Evolutionary conservation across 2,797 vertebrate species (phyloP), one percentile per base, ranked within the genome.

Genomic region (Eospalax fontanierii): DNA sequence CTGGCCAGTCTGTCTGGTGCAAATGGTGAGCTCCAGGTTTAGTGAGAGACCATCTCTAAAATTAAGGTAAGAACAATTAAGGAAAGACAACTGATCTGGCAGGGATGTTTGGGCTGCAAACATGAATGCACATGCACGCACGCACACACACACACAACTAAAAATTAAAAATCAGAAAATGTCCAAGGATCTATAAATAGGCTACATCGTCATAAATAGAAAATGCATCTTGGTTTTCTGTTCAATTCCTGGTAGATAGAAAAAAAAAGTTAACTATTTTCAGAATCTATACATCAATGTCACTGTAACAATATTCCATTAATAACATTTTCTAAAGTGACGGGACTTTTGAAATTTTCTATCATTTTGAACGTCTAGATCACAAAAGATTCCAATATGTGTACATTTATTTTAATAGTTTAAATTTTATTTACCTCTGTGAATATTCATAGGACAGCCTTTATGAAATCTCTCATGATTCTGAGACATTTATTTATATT

Each of bases 381-480:
- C 38, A 84, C 57, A 81, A 83, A 59, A 94, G 93, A 91, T 89
- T 92, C 43, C 96, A 95, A 88, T 70, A 65, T 35, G 95, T 43
- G 50, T 50, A 84, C 84, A 92, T 65, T 93, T 89, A 88, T 88
- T 93, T 93, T 89, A 86, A 83, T 84, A 80, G 22, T 73, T 93
- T 95, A 43, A 57, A 65, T 91, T 94, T 74, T 95, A 96, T 96
- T n/a, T 90, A 95, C 75, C 38, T 38, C 50, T 57, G 70, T 68
- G 66, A 91, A 81, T 87, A 65, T 76, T 88, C 63, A 92, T n/a
- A 92, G 54, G 54, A 46, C n/a, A 86, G 40, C 7, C 35, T 85
- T 95, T 96, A 85, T 78, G 50, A 95, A 90, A 89, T 89, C 84
- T 96, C 54, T 96, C 73, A 74, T 66, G 26, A 68, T 90, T 84